Evolutionary conservation across 2,888 invertebrate species (phyloP), one percentile per base, ranked within the genome.

Genomic region (Oegoconia quadripuncta): DNA sequence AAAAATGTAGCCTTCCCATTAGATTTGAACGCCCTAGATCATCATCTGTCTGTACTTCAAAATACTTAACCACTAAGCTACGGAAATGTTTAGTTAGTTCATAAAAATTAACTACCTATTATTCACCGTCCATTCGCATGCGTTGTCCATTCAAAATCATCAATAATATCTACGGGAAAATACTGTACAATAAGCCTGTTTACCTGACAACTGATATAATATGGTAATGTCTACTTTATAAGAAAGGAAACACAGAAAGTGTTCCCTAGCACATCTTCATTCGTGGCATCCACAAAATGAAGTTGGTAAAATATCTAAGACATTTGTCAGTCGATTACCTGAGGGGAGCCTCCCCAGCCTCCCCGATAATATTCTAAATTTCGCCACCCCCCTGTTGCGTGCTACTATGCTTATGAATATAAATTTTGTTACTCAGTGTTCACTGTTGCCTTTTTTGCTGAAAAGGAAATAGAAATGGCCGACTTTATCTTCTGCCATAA

Each of bases 281-380:
- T 63, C 56, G 50, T 47, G 64, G 58, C 59, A 75, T 72, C 68
- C 68, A 61, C 72, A 59, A 78, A 80, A 86, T 86, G 81, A 84
- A 84, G 80, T 82, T 72, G 70, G 78, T 77, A 73, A 80, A 83
- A 83, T 81, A 84, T 84, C 76, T 76, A 47, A 81, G 75, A 82
- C 83, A 82, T 86, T 86, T 84, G 81, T 86, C 83, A 84, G 82
- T 74, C 81, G 81, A 86, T 86, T 87, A 87, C 84, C 76, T 79
- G 79, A 64, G 72, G 72, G 81, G 74, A 63, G 46, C 60, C 46
- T 62, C 59, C 74, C n/a, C n/a, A n/a, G n/a, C n/a, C n/a, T n/a
- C 70, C 73, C 64, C 66, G 66, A 69, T 74, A 76, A 74, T 75
- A 80, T 81, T 74, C 70, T 56, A 66, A 78, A 76, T 72, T 77